phyloP scores from a whole-genome alignment of 2,797 vertebrate species.

The Typhlichthys eigenmanni region DNA sequence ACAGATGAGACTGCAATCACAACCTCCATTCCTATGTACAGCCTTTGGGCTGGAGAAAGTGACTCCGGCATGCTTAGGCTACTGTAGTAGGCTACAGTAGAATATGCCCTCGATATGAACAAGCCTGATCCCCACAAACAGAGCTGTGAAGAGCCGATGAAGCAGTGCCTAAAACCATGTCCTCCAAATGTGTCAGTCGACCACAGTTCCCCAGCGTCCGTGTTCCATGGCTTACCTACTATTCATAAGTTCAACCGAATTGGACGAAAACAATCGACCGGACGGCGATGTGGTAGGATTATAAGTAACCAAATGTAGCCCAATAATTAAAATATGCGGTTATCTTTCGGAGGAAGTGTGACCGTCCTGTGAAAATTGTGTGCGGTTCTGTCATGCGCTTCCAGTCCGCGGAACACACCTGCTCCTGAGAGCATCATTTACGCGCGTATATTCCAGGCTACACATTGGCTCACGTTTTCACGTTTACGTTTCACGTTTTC shows the following conservation, averaged over 20 bases:
- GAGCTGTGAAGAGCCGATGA: not conserved
- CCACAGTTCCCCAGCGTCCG: slow-evolving; percentile 19
- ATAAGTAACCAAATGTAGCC: not conserved
- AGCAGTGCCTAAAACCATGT: slow-evolving; percentile 10
- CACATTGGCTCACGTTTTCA: not conserved
- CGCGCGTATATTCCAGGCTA: slow-evolving; percentile 11
- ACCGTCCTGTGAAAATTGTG: slow-evolving; percentile 35
- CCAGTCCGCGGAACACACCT: slow-evolving; percentile 55
- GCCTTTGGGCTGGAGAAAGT: slow-evolving; percentile 77
- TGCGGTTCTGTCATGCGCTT: slow-evolving; percentile 45
- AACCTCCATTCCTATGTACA: slow-evolving; percentile 93
- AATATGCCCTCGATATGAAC: slow-evolving; percentile 21
- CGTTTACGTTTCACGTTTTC: not conserved
- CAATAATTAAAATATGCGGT: not conserved
- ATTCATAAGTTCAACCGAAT: slow-evolving; percentile 6
- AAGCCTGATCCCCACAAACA: slow-evolving; percentile 9
- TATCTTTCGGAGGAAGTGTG: slow-evolving; percentile 46
- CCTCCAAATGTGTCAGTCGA: slow-evolving; percentile 30
- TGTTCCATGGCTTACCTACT: not conserved
- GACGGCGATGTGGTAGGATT: not conserved
- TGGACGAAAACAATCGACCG: slow-evolving; percentile 12
- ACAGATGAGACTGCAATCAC: slow-evolving; percentile 91
- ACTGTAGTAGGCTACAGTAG: not conserved
- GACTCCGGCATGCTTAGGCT: slow-evolving; percentile 76
- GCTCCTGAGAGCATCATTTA: slow-evolving; percentile 53